Base-by-base conservation (phyloP, 2,113 vertebrate species). In the Suncus etruscus region DNA sequence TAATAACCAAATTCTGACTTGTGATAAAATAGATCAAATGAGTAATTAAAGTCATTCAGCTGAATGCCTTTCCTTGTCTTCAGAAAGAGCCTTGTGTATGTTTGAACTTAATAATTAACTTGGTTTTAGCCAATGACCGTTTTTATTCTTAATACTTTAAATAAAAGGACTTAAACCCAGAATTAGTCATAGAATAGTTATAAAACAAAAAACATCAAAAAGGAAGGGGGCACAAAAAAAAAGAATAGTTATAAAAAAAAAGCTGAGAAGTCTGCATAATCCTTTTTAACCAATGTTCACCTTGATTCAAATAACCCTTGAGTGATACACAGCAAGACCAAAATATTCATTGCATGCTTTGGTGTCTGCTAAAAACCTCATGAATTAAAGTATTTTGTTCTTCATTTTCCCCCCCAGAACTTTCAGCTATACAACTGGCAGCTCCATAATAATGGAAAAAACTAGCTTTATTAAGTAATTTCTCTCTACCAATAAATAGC, bases 381-480 rank as follows among this genome's bases (percentile, higher is more conserved):
- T 92, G 83, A 96, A 95, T 68, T 89, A 84, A 24, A 92, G 80
- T 83, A 87, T 96, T 97, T 95, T 95, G 92, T 95, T 97, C 84
- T 94, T 94, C 76, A 85, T 95, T 95, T 95, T 88, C 61, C 80
- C 61, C 80, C 85, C 92, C 48, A 97, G 93, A 96, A 68, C 93
- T 95, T 95, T 94, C 93, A 97, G 92, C 90, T 92, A 95, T 93
- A 92, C 83, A 97, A 95, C 95, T 97, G 87, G 87, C 79, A 96
- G 87, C 24, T 92, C 94, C 61, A 77, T 84, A 91, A 94, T 95
- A 96, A 96, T 75, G 92, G 85, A 83, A 95, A 95, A 97, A 96
- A 91, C 63, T n/a, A 78, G 94, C 93, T 97, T 97, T 97, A 97
- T 94, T 97, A 96, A 97, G 97, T 93, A 95, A 96, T 97, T 97